Evolutionary conservation across 2,888 invertebrate species (phyloP), one percentile per base, ranked within the genome.

Genomic region (Tipula unca): DNA sequence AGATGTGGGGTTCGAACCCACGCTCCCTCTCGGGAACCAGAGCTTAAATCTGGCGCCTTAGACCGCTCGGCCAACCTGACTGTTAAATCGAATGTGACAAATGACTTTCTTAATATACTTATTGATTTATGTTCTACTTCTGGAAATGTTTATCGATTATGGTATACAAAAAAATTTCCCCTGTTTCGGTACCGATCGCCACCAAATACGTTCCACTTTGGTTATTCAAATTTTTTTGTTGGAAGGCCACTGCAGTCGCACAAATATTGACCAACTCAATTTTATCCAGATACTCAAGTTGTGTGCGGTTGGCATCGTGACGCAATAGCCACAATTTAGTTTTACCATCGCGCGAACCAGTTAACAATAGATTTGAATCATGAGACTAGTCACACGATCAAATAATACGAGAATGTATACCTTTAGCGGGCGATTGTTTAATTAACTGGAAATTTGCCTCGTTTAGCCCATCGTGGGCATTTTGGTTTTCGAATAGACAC

Each of bases 321-420:
- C 6, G 4, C 32, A 83, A 35, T 83, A 32, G 29, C 83, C 83
- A 83, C 17, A 83, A 17, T 14, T 29, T 85, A 17, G 42, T 92
- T 93, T 96, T 97, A 82, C 98, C 98, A 89, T 98, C 98, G 86
- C 98, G 92, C 0, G 98, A 97, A 0, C 96, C 97, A 0, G 99
- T 99, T 0, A 93, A 94, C 90, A 99, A 99, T 88, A 94, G 94
- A 86, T 90, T 90, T 0, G 95, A 94, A 90, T 98, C 97, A 86
- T 93, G 94, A 1, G 95, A 93, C 99, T 99, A 99, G 85, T 95
- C 94, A 90, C 98, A 98, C 85, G 96, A 95, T 99, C 99, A 99
- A 88, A 99, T 96, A 84, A 99, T 98, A 88, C 99, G 93, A 0
- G 94, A 92, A 89, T 99, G 99, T 0, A 96, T 92, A 86, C 94